Percentiles rank a stretch among this genome's conserved stretches.
These are phyloP conservation scores for Seira sanloemensis DNA, from an alignment of 2,888 invertebrate species.

Conservation along the genomic window DNA sequence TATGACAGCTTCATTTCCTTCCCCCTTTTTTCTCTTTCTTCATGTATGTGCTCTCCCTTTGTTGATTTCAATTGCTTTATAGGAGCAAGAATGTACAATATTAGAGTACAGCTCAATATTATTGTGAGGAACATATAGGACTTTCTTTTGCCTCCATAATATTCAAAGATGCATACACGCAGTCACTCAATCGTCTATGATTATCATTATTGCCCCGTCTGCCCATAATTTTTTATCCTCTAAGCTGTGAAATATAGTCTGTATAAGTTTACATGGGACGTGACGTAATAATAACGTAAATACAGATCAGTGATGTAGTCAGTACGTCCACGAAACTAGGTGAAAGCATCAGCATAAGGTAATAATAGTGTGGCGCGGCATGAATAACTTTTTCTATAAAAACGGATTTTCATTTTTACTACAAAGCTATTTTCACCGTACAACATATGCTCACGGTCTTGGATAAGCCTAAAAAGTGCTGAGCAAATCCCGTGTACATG, in stretches of 20 bases:
- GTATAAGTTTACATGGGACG: neutral
- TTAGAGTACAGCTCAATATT: neutral
- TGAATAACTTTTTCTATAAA: constrained; percentile 26
- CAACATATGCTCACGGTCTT: constrained; percentile 25
- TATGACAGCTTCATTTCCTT: constrained; percentile 68
- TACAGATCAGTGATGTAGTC: neutral
- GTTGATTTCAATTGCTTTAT: constrained; percentile 34
- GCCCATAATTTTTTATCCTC: constrained; percentile 2
- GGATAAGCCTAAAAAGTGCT: neutral
- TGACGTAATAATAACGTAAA: constrained; percentile 12
- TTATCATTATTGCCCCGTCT: constrained; percentile 12
- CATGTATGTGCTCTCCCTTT: constrained; percentile 33
- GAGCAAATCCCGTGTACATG: neutral
- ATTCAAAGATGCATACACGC: constrained; percentile 14
- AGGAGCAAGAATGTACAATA: neutral
- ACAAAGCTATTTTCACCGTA: constrained; percentile 11
- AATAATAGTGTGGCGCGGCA: constrained; percentile 7
- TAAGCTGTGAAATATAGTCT: neutral
- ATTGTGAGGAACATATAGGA: neutral
- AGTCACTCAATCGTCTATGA: neutral
- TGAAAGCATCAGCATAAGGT: neutral
- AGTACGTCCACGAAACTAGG: neutral
- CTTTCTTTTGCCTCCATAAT: no score
- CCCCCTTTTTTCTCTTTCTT: constrained; percentile 29
- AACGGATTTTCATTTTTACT: constrained; percentile 25